Evolutionary conservation across 1,140 invertebrate species (phyloP).

Genomic region (Orussus abietinus): DNA sequence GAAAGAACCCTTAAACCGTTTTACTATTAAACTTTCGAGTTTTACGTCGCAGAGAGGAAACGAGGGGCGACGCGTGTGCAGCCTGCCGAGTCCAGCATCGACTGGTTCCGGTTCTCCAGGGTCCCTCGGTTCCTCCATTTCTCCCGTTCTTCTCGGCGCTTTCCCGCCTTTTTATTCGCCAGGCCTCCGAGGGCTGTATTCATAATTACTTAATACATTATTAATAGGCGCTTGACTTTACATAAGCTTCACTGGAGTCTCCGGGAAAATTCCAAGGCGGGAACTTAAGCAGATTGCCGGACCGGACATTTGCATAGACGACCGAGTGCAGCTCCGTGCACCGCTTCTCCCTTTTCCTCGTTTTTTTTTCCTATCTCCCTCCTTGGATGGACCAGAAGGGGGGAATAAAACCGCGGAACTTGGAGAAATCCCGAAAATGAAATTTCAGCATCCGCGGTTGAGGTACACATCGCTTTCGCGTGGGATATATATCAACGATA

Average conservation of each 20-base stretch:
- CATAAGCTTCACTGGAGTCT: conserved; percentile 41
- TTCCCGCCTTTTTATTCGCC: conserved; percentile 23
- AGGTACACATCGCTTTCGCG: too few species aligned
- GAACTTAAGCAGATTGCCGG: conserved; percentile 48
- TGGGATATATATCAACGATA: too few species aligned
- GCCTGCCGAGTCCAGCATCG: too few species aligned
- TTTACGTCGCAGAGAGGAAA: too few species aligned
- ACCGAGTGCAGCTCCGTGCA: background rate
- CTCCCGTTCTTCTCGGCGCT: too few species aligned
- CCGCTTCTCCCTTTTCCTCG: conserved; percentile 10
- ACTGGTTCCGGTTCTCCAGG: too few species aligned
- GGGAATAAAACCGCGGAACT: too few species aligned
- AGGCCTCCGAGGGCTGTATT: conserved; percentile 33
- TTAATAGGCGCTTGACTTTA: conserved; percentile 48
- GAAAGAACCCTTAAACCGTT: conserved; percentile 30
- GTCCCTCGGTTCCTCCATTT: too few species aligned
- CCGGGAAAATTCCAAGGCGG: conserved; percentile 38
- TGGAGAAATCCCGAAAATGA: too few species aligned
- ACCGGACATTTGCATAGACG: conserved; percentile 47
- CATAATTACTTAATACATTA: conserved; percentile 51
- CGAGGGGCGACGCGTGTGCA: too few species aligned
- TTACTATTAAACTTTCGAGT: conserved; percentile 12
- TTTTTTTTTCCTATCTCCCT: conserved; percentile 1
- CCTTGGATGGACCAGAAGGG: too few species aligned
- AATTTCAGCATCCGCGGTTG: too few species aligned